Evolutionary conservation across 2,113 vertebrate species (phyloP), one percentile per base, ranked within the genome.

Genomic region (Galeopterus variegatus): DNA sequence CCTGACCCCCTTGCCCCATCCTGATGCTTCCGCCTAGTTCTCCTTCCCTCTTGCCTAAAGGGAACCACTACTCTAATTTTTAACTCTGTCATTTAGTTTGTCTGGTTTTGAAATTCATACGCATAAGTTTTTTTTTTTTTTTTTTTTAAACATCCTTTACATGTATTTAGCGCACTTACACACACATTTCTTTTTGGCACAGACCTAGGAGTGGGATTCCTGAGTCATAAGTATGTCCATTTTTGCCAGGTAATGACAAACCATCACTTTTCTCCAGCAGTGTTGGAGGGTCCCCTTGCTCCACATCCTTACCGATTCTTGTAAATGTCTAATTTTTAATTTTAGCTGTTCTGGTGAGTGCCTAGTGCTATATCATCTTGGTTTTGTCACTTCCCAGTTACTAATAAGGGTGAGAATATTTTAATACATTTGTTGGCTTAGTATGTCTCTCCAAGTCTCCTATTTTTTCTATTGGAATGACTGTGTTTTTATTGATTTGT

Each of bases 401-500:
- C 23, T 67, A 67, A 69, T 54, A 69, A 28, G 24, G 10, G 23
- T 79, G 76, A 88, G 45, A 26, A 82, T 64, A 31, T 13, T 81
- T 95, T 70, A 64, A 80, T 81, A 28, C 24, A 52, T 31, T 80
- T 79, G 60, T n/a, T 80, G 52, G 19, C 17, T 70, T 76, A 88
- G 41, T 28, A 17, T 62, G 1, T 50, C 45, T 67, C 41, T 83
- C 79, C 31, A 90, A 60, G 26, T 76, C 18, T 91, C 23, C 21
- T 9, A n/a, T 41, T 76, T 88, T 70, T 90, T 58, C 73, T 81
- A 67, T 12, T 64, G 45, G 8, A 67, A 70, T 33, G 17, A 65
- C 56, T 60, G 6, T 50, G 75, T 62, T 84, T 85, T 52, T 76
- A 64, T 2, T 76, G 54, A 67, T 41, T 56, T 91, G 3, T 65